These are phyloP conservation scores for Petrolisthes cinctipes DNA, from an alignment of 2,888 invertebrate species.

Conservation along the genomic window DNA sequence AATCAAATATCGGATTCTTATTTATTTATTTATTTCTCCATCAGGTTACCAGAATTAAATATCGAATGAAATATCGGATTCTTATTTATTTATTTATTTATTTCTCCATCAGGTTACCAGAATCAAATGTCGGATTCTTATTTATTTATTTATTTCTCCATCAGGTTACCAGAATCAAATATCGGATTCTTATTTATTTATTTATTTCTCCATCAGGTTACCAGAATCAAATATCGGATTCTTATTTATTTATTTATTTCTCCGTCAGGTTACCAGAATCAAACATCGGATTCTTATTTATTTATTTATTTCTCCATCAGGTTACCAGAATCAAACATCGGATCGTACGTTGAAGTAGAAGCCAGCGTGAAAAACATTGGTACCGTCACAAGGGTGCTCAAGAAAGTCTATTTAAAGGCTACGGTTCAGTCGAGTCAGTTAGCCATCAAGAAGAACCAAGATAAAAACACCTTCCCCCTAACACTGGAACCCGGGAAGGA, in stretches of 20 bases:
- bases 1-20: neutral
- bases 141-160: neutral
- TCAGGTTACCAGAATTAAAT: constrained; percentile 40
- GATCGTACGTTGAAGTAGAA: neutral
- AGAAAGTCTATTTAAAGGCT: constrained; percentile 20
- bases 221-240: too few species aligned
- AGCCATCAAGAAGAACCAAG: constrained; percentile 5
- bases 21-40: neutral
- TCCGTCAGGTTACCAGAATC: neutral
- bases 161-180: constrained; percentile 39
- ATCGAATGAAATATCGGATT: too few species aligned
- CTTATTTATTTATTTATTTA: too few species aligned
- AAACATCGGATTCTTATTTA: neutral
- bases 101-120: neutral
- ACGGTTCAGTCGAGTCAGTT: constrained; percentile 31
- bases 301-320: constrained; percentile 5
- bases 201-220: constrained; percentile 28
- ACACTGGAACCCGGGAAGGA: constrained; percentile 8
- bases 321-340: constrained; percentile 8
- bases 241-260: too few species aligned
- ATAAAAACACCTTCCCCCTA: constrained; percentile 14
- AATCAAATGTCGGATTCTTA: neutral
- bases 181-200: too few species aligned
- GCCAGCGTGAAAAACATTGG: constrained; percentile 33
- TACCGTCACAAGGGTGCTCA: neutral